Conservation (phyloP, 2,113 vertebrate species). For the Caranx ignobilis region DNA sequence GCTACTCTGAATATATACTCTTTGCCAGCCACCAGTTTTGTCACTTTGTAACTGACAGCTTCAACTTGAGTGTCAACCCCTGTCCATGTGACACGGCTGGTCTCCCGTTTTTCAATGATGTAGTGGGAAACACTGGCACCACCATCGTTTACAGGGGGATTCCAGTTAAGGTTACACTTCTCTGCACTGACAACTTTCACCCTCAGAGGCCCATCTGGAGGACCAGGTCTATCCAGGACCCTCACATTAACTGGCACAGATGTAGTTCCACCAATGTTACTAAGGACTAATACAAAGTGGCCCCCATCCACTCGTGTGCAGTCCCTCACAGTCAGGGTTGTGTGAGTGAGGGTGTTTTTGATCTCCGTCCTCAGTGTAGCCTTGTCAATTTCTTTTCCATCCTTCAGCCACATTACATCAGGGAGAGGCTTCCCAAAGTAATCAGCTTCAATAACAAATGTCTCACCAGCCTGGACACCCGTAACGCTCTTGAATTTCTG, state of each 20-base stretch:
- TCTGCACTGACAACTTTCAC: constrained; percentile 94
- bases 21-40: constrained; percentile 93
- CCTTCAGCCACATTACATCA: constrained; percentile 91
- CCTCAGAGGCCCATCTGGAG: constrained; percentile 91
- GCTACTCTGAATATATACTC: constrained; percentile 98
- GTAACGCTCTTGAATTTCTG: constrained; percentile 92
- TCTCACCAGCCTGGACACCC: constrained; percentile 92
- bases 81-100: constrained; percentile 97
- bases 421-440: constrained; percentile 96
- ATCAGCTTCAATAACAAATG: constrained; percentile 93
- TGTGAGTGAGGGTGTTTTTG: constrained; percentile 92
- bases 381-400: constrained; percentile 94
- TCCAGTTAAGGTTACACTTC: constrained; percentile 96
- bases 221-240: constrained; percentile 95
- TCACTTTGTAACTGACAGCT: constrained; percentile 94
- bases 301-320: constrained; percentile 93
- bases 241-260: constrained; percentile 92
- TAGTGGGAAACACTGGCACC: constrained; percentile 94
- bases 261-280: constrained; percentile 93
- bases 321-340: constrained; percentile 91
- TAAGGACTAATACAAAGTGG: constrained; percentile 91
- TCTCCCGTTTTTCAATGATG: constrained; percentile 97
- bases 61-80: constrained; percentile 92
- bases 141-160: constrained; percentile 92
- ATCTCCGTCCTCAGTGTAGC: constrained; percentile 92